Conservation (phyloP, 2,113 vertebrate genomes). For the Delphinus delphis region DNA sequence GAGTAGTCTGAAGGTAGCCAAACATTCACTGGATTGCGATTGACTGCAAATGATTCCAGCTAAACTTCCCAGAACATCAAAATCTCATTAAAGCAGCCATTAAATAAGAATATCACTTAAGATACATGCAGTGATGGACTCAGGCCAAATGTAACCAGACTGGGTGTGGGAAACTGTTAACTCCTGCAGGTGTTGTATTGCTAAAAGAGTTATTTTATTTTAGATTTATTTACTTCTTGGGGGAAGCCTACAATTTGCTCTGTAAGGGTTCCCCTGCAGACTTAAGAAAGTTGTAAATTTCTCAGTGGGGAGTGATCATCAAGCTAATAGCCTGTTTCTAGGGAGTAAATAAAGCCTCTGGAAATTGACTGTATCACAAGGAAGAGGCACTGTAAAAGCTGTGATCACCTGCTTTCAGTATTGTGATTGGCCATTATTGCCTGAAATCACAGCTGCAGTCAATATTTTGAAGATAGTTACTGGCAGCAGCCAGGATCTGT, state of each 20-base stretch:
- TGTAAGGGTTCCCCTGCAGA: neutral
- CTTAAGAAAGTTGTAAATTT: conserved; percentile 46
- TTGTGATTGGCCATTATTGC: neutral
- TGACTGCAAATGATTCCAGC: conserved; percentile 40
- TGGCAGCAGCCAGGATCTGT: neutral
- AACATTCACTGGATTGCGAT: conserved; percentile 7
- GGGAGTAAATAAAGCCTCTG: conserved; percentile 9
- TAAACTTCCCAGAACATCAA: conserved; percentile 60
- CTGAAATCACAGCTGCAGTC: neutral
- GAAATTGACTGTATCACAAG: neutral
- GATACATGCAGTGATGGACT: conserved; percentile 27
- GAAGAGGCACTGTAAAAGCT: neutral
- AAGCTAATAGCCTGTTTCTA: neutral
- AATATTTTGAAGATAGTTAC: neutral
- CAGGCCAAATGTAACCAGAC: conserved; percentile 6
- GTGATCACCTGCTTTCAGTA: neutral
- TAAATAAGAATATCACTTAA: conserved; percentile 62
- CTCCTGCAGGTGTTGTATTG: neutral
- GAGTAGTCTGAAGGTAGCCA: neutral
- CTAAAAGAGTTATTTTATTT: conserved; percentile 40
- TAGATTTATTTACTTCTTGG: conserved; percentile 35
- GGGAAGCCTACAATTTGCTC: conserved; percentile 22
- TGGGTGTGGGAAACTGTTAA: conserved; percentile 14
- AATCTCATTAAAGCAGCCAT: conserved; percentile 65
- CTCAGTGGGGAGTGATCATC: conserved; percentile 15